Conservation (phyloP, 35 echinoderm and acorn worm species). For the Holothuria glaberrima region DNA sequence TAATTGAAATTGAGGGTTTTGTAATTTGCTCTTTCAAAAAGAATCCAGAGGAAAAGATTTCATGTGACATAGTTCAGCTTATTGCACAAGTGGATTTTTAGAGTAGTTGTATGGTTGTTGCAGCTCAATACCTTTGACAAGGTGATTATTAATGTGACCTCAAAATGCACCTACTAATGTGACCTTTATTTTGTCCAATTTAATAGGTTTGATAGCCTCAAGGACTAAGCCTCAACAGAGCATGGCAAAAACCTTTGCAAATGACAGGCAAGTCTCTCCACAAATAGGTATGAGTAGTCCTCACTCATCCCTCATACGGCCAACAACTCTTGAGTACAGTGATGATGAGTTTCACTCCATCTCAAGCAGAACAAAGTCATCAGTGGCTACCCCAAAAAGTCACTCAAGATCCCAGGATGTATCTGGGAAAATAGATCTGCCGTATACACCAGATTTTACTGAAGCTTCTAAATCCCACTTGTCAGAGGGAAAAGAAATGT, state of each 20-base stretch:
- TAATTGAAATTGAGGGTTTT: no score
- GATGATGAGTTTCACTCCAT: constrained; percentile 33
- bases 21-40: no score
- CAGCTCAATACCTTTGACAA: no score
- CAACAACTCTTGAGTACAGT: constrained; percentile 53
- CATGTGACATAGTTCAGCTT: no score
- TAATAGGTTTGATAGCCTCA: not conserved
- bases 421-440: not conserved
- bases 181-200: no score
- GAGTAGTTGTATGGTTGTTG: no score
- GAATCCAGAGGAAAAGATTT: no score
- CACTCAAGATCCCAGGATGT: not conserved
- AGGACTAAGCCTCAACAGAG: not conserved
- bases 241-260: not conserved
- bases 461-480: not conserved
- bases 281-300: not conserved
- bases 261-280: not conserved
- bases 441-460: not conserved
- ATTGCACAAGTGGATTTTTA: no score
- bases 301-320: not conserved
- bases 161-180: no score
- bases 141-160: no score
- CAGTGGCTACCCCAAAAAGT: not conserved
- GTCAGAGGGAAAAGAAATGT: not conserved
- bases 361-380: not conserved